A percentile compares a stretch with the other conserved stretches of the same genome.
phyloP scores from a whole-genome alignment of 2,113 vertebrate species.

The Thunnus maccoyii region DNA sequence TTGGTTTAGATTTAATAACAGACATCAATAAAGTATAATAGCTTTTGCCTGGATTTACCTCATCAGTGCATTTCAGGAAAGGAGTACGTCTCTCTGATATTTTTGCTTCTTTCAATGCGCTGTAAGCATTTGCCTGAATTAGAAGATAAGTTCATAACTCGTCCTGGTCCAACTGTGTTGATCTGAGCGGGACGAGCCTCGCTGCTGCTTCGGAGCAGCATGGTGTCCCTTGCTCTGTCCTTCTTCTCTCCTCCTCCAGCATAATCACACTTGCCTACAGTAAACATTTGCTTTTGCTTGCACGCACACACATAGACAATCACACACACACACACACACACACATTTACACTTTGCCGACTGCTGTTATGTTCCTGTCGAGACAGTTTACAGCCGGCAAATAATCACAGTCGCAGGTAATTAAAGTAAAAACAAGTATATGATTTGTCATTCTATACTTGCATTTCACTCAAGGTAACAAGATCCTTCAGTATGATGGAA shows the following conservation, averaged over 20 bases:
- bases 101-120: not conserved
- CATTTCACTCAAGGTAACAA: conserved; percentile 22
- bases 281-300: conserved; percentile 64
- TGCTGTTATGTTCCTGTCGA: conserved; percentile 42
- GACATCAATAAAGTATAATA: conserved; percentile 54
- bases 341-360: conserved; percentile 58
- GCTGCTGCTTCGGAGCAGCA: conserved; percentile 53
- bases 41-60: conserved; percentile 53
- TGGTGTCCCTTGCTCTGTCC: conserved; percentile 54
- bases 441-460: conserved; percentile 28
- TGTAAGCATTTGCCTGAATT: conserved; percentile 4
- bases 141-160: conserved; percentile 42
- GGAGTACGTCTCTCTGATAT: conserved; percentile 19
- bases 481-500: conserved; percentile 58
- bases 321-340: conserved; percentile 28
- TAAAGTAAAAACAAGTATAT: conserved; percentile 21
- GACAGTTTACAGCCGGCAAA: conserved; percentile 37
- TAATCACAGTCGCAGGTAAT: conserved; percentile 56
- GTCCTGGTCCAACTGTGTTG: conserved; percentile 33
- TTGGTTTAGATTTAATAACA: conserved; percentile 55
- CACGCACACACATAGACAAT: not conserved
- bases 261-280: conserved; percentile 58
- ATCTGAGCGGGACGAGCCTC: conserved; percentile 44
- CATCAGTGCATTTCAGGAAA: conserved; percentile 27
- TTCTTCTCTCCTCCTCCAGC: conserved; percentile 48